Base-by-base conservation (phyloP, 2,888 invertebrate genomes). In the Morinoia aosen region DNA sequence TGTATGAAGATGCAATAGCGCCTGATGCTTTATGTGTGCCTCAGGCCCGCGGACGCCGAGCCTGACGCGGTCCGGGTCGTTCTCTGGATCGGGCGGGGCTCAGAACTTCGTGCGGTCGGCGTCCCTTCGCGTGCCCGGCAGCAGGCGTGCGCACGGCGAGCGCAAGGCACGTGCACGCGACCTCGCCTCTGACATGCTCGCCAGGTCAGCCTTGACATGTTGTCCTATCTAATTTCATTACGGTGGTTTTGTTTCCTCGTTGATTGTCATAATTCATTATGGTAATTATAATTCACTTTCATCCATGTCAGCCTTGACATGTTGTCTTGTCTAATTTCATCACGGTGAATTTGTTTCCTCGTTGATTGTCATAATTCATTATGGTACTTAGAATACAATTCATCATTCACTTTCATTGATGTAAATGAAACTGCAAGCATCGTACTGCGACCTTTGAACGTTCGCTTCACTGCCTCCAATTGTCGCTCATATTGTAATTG, bases 101-200 rank as follows among this genome's bases (percentile, higher is more conserved):
- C 64, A 94, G 40, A 91, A 96, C 12, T 95, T 96, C 57, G 90
- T 95, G 64, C 95, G 96, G 48, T 96, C 95, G 57, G 94, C 96
- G 48, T 95, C 96, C 19, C 25, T 96, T 58, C 95, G 96, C n/a
- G 58, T 96, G 48, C 96, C 96, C 14, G 48, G 95, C 33, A 88
- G 95, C 25, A 95, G 96, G n/a, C 91, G 96, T 16, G 64, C 95
- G 10, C 94, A 95, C 10, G 95, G 94, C 39, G 93, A 95, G 40
- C 95, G 95, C 25, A 96, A 96, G 96, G 96, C 96, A 4, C 88
- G 96, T 16, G 95, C 95, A 76, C 91, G 96, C 40, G 96, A 96
- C 95, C 96, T 96, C n/a, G 96, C 96, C 57, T 96, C 96, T 5
- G 96, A 96, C 64, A 96, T 96, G 96, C 95, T 96, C 95, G 96